These are phyloP conservation scores for Pachycephus smyrnensis DNA, from an alignment of 2,888 invertebrate genomes.

Conservation along the genomic window DNA sequence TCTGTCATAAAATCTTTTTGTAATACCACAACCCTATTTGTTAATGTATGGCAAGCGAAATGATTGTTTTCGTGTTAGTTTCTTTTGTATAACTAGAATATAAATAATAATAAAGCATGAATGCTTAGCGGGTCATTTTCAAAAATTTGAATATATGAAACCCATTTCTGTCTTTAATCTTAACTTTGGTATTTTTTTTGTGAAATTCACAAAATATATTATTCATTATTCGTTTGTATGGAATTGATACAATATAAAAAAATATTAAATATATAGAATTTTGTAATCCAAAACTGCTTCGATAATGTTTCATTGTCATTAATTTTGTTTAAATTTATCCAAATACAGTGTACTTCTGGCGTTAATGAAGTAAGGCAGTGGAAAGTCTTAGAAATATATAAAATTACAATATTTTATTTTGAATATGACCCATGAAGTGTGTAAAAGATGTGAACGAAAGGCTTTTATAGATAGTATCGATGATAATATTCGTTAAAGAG, in stretches of 20 bases:
- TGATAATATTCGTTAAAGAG: background rate
- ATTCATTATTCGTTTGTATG: background rate
- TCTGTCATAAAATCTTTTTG: background rate
- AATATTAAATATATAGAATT: background rate
- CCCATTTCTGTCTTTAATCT: background rate
- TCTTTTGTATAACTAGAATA: background rate
- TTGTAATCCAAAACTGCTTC: background rate
- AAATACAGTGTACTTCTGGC: too few species aligned
- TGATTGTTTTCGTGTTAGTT: background rate
- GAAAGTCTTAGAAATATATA: background rate
- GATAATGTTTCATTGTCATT: background rate
- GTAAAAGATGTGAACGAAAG: background rate
- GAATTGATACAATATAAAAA: background rate
- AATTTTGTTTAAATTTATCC: too few species aligned
- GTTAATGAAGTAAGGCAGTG: background rate
- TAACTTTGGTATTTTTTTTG: background rate
- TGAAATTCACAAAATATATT: too few species aligned
- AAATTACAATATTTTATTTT: background rate
- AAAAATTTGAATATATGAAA: background rate
- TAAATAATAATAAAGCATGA: background rate
- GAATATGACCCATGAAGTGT: background rate
- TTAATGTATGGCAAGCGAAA: background rate
- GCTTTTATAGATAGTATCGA: background rate
- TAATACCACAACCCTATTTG: background rate
- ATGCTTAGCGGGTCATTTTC: background rate